Conservation (phyloP, 2,113 vertebrate species). For the Pteronura brasiliensis region DNA sequence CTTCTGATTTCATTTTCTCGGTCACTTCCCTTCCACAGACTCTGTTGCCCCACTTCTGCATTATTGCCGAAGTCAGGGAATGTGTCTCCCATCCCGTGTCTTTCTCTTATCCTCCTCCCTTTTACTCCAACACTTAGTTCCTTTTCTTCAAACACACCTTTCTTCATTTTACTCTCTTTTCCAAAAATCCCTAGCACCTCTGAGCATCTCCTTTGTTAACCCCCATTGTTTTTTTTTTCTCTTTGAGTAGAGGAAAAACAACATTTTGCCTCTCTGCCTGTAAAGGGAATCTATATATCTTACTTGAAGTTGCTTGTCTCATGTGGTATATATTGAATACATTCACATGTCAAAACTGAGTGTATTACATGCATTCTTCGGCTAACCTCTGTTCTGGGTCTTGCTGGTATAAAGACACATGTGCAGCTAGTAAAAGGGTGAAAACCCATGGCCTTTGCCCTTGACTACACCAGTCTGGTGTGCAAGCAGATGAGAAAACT, state of each 20-base stretch:
- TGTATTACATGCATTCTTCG: neutral
- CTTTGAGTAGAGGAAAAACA: neutral
- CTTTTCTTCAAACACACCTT: neutral
- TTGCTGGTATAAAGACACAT: neutral
- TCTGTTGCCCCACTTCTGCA: neutral
- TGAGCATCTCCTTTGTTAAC: neutral
- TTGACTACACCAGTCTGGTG: neutral
- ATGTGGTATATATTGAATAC: neutral
- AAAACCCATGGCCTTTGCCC: neutral
- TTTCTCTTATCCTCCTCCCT: neutral
- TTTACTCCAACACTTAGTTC: neutral
- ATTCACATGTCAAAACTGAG: slow-evolving; percentile 1
- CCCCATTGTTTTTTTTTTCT: neutral
- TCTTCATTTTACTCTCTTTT: slow-evolving; percentile 3
- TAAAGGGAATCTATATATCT: neutral
- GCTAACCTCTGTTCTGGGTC: neutral
- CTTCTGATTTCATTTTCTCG: neutral
- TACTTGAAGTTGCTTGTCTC: neutral
- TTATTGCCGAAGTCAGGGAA: neutral
- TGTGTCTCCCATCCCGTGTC: neutral
- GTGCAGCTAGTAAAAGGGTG: neutral
- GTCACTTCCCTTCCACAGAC: neutral
- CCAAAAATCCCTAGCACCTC: neutral
- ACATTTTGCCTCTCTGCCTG: neutral
- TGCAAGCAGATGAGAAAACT: neutral